Percentiles rank a stretch among this genome's conserved stretches.
Conservation (phyloP, 2,888 invertebrate species). For the Dasysyrphus tricinctus region DNA sequence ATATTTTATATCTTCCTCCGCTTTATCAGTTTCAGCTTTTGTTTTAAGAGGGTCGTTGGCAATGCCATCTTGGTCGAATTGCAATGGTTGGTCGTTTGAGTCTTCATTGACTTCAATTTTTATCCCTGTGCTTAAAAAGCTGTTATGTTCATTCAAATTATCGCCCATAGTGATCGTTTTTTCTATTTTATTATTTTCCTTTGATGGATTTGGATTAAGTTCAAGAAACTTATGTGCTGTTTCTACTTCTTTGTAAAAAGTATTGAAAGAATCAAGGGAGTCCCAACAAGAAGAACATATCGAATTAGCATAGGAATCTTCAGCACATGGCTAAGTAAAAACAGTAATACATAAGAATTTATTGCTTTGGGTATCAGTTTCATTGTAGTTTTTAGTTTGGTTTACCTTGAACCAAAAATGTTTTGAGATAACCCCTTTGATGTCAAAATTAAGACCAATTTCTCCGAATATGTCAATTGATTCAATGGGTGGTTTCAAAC, state of each 20-base stretch:
- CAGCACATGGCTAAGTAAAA: slow-evolving; percentile 10
- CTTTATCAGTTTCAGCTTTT: background rate
- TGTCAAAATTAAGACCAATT: background rate
- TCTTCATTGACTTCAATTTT: slow-evolving; percentile 31
- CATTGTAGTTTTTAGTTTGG: background rate
- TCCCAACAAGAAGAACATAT: slow-evolving; percentile 22
- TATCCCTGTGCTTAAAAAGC: background rate
- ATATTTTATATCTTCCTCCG: background rate
- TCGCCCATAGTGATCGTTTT: background rate
- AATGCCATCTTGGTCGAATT: background rate
- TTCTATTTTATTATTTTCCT: background rate
- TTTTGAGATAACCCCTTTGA: slow-evolving; percentile 6
- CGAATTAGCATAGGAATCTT: background rate
- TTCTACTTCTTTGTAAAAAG: slow-evolving; percentile 12
- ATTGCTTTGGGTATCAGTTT: background rate
- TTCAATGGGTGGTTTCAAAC: slow-evolving; percentile 13
- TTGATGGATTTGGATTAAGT: background rate
- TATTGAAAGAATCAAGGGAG: slow-evolving; percentile 12
- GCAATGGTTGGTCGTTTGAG: background rate
- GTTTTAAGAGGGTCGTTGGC: background rate
- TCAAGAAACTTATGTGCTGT: background rate
- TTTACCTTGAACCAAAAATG: slow-evolving; percentile 24
- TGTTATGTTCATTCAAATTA: background rate
- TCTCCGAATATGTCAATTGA: slow-evolving; percentile 22
- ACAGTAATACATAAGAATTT: no score